Conservation (phyloP, 2,113 vertebrate genomes). For the Trogon surrucura region DNA sequence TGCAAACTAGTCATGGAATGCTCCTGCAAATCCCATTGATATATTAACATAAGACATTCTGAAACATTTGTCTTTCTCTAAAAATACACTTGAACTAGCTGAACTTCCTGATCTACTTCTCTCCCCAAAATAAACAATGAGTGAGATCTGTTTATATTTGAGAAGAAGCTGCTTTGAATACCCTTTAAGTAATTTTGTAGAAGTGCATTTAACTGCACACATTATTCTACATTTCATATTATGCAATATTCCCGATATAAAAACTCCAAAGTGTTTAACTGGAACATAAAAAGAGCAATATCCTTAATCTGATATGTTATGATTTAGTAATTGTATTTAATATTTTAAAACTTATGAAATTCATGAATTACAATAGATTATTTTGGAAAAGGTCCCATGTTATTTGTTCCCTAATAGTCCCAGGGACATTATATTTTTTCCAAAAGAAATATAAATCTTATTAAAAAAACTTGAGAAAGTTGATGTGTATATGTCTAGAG, state of each 20-base stretch:
- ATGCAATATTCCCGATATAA: not conserved
- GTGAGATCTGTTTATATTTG: not conserved
- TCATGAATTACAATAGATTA: slow-evolving; percentile 14
- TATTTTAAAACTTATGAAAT: not conserved
- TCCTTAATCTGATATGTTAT: not conserved
- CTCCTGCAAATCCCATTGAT: not conserved
- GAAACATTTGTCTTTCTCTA: not conserved
- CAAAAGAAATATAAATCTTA: slow-evolving; percentile 20
- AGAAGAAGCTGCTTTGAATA: not conserved
- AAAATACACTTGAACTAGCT: slow-evolving; percentile 12
- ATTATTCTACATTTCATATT: not conserved
- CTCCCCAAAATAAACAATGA: slow-evolving; percentile 28
- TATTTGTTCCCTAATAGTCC: slow-evolving; percentile 34
- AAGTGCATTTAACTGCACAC: not conserved
- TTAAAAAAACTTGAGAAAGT: not conserved
- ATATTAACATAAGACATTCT: not conserved
- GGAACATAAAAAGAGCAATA: not conserved
- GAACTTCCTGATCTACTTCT: slow-evolving; percentile 55
- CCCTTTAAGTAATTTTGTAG: not conserved
- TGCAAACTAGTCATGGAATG: not conserved
- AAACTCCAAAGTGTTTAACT: not conserved
- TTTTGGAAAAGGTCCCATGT: slow-evolving; percentile 7
- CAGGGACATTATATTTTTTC: not conserved
- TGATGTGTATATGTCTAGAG: not conserved
- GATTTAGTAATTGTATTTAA: not conserved